Conservation (phyloP, 2,888 invertebrate species). For the Corythucha ciliata region DNA sequence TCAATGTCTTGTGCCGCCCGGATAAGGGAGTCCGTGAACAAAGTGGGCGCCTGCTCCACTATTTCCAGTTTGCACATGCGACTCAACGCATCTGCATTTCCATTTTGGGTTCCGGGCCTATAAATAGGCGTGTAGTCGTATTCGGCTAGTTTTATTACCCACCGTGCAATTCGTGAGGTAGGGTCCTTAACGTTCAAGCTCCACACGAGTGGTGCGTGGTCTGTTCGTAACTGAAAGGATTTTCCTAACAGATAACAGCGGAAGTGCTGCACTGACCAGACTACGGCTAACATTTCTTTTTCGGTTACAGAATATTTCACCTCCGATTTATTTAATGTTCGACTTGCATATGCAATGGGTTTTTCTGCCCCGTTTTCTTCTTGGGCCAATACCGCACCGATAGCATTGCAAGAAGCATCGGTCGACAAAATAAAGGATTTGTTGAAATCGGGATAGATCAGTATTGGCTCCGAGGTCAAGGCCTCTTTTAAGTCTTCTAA, state of each 20-base stretch:
- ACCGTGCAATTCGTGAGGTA: constrained; percentile 40
- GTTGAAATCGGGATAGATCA: constrained; percentile 29
- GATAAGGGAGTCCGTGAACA: too few species aligned
- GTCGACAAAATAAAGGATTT: constrained; percentile 2
- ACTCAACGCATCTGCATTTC: constrained; percentile 8
- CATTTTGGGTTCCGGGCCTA: not conserved
- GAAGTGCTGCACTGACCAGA: too few species aligned
- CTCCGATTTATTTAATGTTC: too few species aligned
- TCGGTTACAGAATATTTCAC: too few species aligned
- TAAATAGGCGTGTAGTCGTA: constrained; percentile 33
- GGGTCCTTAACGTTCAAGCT: too few species aligned
- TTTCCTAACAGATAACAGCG: too few species aligned
- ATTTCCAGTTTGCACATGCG: not conserved
- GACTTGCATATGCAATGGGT: constrained; percentile 8
- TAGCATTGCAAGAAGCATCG: not conserved
- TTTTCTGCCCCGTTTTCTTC: constrained; percentile 2
- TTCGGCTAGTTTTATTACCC: constrained; percentile 39
- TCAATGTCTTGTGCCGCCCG: not conserved
- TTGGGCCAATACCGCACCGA: constrained; percentile 10
- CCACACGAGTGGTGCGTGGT: constrained; percentile 41
- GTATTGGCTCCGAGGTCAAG: constrained; percentile 34
- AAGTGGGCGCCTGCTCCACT: too few species aligned
- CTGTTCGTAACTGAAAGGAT: constrained; percentile 40
- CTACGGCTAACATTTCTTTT: too few species aligned
- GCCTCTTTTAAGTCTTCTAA: constrained; percentile 27